Evolutionary conservation across 1,140 invertebrate species (phyloP).

Genomic region (Goniozus legneri): DNA sequence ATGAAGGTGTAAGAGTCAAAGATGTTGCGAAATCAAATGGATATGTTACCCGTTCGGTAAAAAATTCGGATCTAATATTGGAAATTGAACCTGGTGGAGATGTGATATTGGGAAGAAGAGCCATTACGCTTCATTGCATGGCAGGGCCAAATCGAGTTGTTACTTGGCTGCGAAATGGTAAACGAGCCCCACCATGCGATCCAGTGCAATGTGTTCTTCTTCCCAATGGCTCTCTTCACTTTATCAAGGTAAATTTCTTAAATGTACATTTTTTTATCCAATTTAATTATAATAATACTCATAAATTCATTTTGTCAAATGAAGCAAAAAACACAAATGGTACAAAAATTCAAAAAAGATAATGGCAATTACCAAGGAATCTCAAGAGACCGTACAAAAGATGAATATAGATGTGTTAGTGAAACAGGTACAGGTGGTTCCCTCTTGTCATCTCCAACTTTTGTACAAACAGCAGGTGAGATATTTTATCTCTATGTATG

Average conservation of each 20-base stretch:
- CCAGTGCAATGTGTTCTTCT: constrained; percentile 31
- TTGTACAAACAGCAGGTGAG: constrained; percentile 42
- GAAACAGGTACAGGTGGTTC: constrained; percentile 38
- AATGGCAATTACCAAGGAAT: constrained; percentile 26
- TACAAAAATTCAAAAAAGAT: constrained; percentile 37
- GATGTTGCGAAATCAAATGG: constrained; percentile 31
- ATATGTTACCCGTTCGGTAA: constrained; percentile 20
- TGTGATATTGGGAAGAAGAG: constrained; percentile 41
- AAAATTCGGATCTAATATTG: constrained; percentile 27
- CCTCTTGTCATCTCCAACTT: constrained; percentile 40
- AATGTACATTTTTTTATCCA: constrained; percentile 1
- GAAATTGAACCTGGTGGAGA: constrained; percentile 41
- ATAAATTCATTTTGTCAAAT: not conserved
- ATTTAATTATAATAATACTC: not conserved
- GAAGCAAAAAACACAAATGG: constrained; percentile 33
- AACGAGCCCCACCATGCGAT: constrained; percentile 39
- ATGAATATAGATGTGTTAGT: constrained; percentile 46
- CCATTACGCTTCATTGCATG: constrained; percentile 40
- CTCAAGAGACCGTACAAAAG: constrained; percentile 22
- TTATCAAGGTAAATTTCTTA: constrained; percentile 36
- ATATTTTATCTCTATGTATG: not conserved
- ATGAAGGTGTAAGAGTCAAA: constrained; percentile 34
- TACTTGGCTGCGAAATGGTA: constrained; percentile 44
- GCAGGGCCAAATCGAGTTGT: constrained; percentile 32
- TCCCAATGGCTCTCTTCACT: constrained; percentile 42